Evolutionary conservation across 2,797 vertebrate species (phyloP).

Genomic region (Halcyon badia): DNA sequence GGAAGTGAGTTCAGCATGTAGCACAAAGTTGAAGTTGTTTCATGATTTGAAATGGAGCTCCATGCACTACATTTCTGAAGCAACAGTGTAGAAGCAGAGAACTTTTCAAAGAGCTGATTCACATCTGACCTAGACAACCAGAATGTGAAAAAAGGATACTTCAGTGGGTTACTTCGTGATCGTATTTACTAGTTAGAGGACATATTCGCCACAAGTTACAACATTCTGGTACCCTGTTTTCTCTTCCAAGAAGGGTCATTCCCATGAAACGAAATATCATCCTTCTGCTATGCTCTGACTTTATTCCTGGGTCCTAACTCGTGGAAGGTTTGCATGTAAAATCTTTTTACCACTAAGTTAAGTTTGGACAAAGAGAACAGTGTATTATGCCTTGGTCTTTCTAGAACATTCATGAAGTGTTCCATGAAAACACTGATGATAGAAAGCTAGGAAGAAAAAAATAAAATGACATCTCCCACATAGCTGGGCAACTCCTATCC

Average conservation of each 20-base stretch:
- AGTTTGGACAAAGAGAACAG: background rate
- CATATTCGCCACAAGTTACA: background rate
- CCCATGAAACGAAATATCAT: background rate
- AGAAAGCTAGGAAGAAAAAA: background rate
- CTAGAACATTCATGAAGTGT: background rate
- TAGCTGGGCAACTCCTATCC: background rate
- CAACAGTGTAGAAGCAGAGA: background rate
- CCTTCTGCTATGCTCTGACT: background rate
- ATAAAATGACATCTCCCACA: background rate
- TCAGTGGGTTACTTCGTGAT: background rate
- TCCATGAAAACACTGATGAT: background rate
- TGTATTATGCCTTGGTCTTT: background rate
- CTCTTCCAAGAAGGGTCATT: background rate
- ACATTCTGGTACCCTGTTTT: background rate
- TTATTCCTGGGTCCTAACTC: background rate
- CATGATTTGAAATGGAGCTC: background rate
- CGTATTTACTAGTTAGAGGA: background rate
- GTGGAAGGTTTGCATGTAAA: background rate
- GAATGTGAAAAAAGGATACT: background rate
- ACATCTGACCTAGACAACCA: background rate
- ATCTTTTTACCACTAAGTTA: background rate
- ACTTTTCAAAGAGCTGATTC: background rate
- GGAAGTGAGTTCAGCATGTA: background rate
- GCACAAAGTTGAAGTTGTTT: background rate
- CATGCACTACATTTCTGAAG: background rate